phyloP scores from a whole-genome alignment of 2,797 vertebrate species.

The Urocyon cinereoargenteus region DNA sequence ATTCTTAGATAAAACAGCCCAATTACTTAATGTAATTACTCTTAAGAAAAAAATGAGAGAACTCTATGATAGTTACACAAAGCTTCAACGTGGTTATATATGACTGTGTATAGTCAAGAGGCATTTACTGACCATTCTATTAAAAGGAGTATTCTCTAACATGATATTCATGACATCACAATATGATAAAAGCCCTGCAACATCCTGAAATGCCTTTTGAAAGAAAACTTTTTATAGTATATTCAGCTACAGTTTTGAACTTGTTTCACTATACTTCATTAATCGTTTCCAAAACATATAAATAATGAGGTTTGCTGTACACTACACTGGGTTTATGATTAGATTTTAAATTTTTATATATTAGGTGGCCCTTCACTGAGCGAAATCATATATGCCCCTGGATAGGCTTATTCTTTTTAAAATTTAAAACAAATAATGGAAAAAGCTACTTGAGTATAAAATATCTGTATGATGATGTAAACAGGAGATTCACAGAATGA shows the following conservation, averaged over 20 bases:
- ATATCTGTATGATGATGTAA: accelerated
- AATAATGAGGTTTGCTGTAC: background rate
- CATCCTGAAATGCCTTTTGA: conserved; percentile 28
- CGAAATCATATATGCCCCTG: background rate
- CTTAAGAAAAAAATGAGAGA: conserved; percentile 12
- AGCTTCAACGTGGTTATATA: conserved; percentile 12
- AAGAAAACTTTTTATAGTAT: background rate
- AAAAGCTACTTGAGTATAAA: background rate
- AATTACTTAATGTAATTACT: conserved; percentile 32
- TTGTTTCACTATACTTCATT: background rate
- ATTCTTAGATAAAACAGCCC: conserved; percentile 27
- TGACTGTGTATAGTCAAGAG: background rate
- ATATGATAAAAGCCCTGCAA: background rate
- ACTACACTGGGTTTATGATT: background rate
- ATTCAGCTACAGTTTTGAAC: background rate
- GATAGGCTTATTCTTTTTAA: background rate
- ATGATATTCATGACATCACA: background rate
- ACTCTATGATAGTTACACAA: background rate
- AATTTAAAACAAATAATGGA: background rate
- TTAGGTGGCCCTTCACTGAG: background rate
- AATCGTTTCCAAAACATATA: background rate
- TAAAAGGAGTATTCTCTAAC: conserved; percentile 2
- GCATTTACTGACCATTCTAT: background rate
- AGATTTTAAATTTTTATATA: background rate
- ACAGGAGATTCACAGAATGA: background rate